These are phyloP conservation scores for Margarornis squamiger DNA, from an alignment of 2,797 vertebrate genomes.

Conservation along the genomic window DNA sequence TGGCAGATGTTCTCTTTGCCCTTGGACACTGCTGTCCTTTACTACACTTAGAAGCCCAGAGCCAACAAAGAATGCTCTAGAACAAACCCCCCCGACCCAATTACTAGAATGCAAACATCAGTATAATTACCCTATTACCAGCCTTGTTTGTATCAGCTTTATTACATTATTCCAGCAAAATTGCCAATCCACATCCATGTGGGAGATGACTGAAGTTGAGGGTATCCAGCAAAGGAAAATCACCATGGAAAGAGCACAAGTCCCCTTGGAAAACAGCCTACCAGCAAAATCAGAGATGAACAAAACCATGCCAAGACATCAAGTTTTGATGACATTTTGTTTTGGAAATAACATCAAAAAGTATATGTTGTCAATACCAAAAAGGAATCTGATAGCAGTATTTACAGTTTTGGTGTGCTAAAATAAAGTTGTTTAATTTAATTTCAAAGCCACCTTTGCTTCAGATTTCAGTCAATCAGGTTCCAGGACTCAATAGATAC, in stretches of 20 bases:
- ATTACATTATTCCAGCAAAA: neutral
- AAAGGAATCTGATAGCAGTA: neutral
- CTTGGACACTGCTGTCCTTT: neutral
- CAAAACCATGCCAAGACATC: neutral
- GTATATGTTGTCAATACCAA: neutral
- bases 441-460: neutral
- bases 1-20: neutral
- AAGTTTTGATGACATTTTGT: neutral
- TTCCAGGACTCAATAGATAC: neutral
- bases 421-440: neutral
- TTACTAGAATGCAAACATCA: neutral
- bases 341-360: conserved; percentile 30
- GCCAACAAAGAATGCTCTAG: neutral
- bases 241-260: neutral
- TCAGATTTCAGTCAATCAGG: neutral
- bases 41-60: neutral
- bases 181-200: neutral
- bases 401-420: neutral
- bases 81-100: neutral
- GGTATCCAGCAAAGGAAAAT: neutral
- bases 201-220: neutral
- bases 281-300: neutral
- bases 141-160: neutral
- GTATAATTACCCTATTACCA: neutral
- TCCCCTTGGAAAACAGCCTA: neutral